Evolutionary conservation across 2,113 vertebrate species (phyloP).

Genomic region (Cromileptes altivelis): DNA sequence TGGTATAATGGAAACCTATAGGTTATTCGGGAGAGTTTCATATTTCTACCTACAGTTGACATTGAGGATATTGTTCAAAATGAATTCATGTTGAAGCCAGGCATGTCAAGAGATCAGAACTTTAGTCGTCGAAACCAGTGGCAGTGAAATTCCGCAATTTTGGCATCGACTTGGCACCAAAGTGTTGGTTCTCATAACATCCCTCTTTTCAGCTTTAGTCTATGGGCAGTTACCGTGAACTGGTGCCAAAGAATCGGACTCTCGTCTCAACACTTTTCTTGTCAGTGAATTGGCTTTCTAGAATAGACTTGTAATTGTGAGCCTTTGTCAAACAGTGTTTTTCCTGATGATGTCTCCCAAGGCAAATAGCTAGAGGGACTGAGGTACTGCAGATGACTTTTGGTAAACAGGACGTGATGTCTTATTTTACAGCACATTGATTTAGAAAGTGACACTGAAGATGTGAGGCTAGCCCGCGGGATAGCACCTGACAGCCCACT

Average conservation of each 20-base stretch:
- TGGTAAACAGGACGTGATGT: constrained; percentile 16
- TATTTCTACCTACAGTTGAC: too few relatives aligned
- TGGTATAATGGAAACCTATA: background rate
- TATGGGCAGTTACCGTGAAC: too few relatives aligned
- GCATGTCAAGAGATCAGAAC: too few relatives aligned
- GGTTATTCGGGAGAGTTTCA: background rate
- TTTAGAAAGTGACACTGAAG: constrained; percentile 26
- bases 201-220: too few relatives aligned
- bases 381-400: background rate
- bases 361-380: background rate
- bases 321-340: background rate
- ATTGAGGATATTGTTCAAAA: background rate
- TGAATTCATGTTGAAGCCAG: background rate
- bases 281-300: background rate
- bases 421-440: constrained; percentile 52
- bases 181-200: too few relatives aligned
- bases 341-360: background rate
- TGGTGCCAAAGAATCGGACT: too few relatives aligned
- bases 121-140: too few relatives aligned
- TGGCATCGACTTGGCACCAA: too few relatives aligned
- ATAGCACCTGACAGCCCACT: constrained; percentile 8
- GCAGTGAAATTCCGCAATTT: too few relatives aligned
- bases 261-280: background rate
- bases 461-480: constrained; percentile 10
- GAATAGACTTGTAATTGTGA: background rate